A percentile compares a stretch with the other conserved stretches of the same genome.
These are phyloP conservation scores for Sparidentex hasta DNA, from an alignment of 2,797 vertebrate genomes.

Conservation along the genomic window DNA sequence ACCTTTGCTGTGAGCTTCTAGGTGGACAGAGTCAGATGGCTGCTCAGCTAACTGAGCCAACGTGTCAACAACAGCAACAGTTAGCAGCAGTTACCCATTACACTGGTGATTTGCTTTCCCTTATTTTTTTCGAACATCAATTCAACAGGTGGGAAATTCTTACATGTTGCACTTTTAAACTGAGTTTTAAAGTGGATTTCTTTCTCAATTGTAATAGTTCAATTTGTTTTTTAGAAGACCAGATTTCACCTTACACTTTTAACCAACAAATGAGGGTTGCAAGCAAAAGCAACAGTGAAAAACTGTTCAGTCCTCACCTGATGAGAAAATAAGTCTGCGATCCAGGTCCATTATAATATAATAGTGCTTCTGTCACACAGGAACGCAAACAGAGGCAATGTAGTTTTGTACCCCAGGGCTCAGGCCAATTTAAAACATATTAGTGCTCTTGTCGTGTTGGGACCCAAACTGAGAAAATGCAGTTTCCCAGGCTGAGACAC, in stretches of 20 bases:
- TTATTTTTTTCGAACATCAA: no score
- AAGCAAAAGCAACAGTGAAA: background rate
- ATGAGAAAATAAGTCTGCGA: constrained; percentile 47
- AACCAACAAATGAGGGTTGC: constrained; percentile 20
- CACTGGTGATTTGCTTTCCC: no score
- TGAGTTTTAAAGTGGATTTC: background rate
- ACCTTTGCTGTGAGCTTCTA: no score
- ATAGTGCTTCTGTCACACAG: constrained; percentile 58
- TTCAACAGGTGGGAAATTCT: no score
- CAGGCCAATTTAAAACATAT: constrained; percentile 77
- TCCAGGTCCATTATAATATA: constrained; percentile 62
- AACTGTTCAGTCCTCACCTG: constrained; percentile 19
- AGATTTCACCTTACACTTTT: background rate
- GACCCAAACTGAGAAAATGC: constrained; percentile 62
- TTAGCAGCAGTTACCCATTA: no score
- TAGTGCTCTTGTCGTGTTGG: constrained; percentile 64
- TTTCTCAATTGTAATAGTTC: background rate
- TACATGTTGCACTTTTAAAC: background rate
- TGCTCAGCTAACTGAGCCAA: no score
- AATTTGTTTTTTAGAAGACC: background rate
- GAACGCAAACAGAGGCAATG: constrained; percentile 52
- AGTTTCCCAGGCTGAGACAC: constrained; percentile 53
- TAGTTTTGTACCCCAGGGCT: constrained; percentile 61
- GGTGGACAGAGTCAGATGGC: no score
- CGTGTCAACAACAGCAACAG: no score